Evolutionary conservation across 2,113 vertebrate genomes (phyloP), one percentile per base, ranked within the genome.

Genomic region (Neopipo cinnamomea): DNA sequence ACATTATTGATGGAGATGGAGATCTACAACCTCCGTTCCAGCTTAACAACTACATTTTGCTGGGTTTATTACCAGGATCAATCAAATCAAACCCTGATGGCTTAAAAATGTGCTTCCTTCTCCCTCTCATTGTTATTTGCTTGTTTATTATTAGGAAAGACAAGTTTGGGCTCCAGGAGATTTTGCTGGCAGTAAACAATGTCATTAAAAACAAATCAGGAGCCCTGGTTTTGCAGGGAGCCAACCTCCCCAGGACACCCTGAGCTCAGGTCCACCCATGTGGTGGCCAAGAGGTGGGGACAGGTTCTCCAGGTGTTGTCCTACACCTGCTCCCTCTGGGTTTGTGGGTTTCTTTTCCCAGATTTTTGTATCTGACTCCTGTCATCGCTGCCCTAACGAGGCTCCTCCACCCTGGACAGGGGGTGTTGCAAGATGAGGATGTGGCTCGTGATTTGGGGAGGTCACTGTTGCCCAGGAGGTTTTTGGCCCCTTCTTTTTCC

Each of bases 1-100:
- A 70, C 86, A 86, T 88, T 92, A 88, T 63, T 87, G 94, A 95
- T 80, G 90, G 53, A 74, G 94, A 94, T 85, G 85, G 49, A 74
- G 72, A 91, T 94, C 88, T 74, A 74, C 91, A 94, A 17, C 70
- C 61, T 87, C 76, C 7, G 27, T 92, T 96, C 83, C 86, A 86
- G 85, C 72, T 87, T 91, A 93, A 91, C 92, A 93, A 55, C 67
- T 86, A 35, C 85, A 74, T 93, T 91, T 89, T 71, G 72, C 81
- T 66, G 62, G 68, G 10, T 96, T 97, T 95, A 94, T 96, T 96
- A 95, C 83, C 86, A 63, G 91, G 94, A 97, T 97, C 92, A 93
- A 97, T 96, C 96, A 95, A 95, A 88, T 74, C 75, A 88, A 90
- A 47, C 47, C 50, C 79, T 84, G 88, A 95, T 74, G 88, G 42